These are phyloP conservation scores for Peromyscus polionotus DNA, from an alignment of 2,113 vertebrate species.

Conservation along the genomic window DNA sequence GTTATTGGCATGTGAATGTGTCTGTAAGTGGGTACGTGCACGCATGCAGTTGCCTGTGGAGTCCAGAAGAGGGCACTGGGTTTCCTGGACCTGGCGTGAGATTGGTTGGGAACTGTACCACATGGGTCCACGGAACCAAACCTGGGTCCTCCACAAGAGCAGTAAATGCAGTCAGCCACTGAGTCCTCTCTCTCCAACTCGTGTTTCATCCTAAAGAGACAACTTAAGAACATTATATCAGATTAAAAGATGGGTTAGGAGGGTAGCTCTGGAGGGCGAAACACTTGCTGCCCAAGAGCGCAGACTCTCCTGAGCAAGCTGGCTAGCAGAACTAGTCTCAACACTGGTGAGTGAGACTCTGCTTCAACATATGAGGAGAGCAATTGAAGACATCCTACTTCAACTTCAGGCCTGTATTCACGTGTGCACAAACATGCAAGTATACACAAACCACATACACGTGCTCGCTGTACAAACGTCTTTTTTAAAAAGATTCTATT, in stretches of 20 bases:
- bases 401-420: background rate
- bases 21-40: background rate
- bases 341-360: background rate
- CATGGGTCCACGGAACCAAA: background rate
- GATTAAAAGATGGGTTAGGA: background rate
- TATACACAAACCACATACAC: background rate
- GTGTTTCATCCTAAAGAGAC: slow-evolving; percentile 28
- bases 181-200: background rate
- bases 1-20: background rate
- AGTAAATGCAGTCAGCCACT: background rate
- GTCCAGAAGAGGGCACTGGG: background rate
- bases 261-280: background rate
- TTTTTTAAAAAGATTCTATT: background rate
- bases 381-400: background rate
- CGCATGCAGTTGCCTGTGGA: background rate
- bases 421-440: background rate
- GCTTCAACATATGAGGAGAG: background rate
- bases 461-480: background rate
- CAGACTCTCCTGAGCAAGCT: background rate
- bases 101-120: background rate
- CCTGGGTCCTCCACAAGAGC: background rate
- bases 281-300: background rate
- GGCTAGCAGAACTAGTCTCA: background rate
- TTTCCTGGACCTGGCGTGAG: background rate
- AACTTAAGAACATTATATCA: slow-evolving; percentile 37